These are phyloP conservation scores for Zootoca vivipara DNA, from an alignment of 2,113 vertebrate genomes.

Conservation along the genomic window DNA sequence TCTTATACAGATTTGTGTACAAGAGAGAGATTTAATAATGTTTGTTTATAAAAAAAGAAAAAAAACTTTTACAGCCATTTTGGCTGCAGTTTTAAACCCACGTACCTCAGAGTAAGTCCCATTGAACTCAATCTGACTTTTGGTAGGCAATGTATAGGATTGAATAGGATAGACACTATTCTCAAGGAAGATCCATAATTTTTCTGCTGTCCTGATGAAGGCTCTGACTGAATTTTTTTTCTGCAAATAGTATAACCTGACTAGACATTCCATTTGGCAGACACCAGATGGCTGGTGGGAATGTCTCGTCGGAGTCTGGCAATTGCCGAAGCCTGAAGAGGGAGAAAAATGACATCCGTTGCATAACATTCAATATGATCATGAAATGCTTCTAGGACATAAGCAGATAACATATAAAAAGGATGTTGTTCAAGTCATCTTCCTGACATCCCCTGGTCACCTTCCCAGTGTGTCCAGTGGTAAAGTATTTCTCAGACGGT, in stretches of 20 bases:
- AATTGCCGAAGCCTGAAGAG: slow-evolving; percentile 63
- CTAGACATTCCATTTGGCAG: slow-evolving; percentile 73
- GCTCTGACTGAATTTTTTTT: slow-evolving; percentile 53
- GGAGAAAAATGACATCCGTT: slow-evolving; percentile 56
- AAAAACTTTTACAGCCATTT: slow-evolving; percentile 2
- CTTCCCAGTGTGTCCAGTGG: slow-evolving; percentile 23
- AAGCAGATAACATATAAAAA: slow-evolving; percentile 36
- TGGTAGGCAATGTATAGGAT: not conserved
- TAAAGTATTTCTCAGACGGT: not conserved
- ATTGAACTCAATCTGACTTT: too few species aligned
- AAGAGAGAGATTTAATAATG: too few species aligned
- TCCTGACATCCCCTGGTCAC: not conserved
- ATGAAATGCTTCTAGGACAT: slow-evolving; percentile 64
- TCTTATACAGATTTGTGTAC: too few species aligned
- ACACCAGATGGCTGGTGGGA: slow-evolving; percentile 72
- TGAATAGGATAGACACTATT: not conserved
- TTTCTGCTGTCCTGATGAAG: not conserved
- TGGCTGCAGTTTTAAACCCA: not conserved
- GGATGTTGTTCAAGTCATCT: slow-evolving; percentile 43
- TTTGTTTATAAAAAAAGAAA: too few species aligned
- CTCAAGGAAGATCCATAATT: slow-evolving; percentile 8
- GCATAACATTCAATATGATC: slow-evolving; percentile 60
- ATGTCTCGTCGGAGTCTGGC: slow-evolving; percentile 63
- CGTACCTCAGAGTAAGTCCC: too few species aligned
- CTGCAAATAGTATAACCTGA: slow-evolving; percentile 61